Percentiles rank a stretch among this genome's conserved stretches.
phyloP scores from a whole-genome alignment of 1,140 invertebrate species.

The Artemia franciscana region DNA sequence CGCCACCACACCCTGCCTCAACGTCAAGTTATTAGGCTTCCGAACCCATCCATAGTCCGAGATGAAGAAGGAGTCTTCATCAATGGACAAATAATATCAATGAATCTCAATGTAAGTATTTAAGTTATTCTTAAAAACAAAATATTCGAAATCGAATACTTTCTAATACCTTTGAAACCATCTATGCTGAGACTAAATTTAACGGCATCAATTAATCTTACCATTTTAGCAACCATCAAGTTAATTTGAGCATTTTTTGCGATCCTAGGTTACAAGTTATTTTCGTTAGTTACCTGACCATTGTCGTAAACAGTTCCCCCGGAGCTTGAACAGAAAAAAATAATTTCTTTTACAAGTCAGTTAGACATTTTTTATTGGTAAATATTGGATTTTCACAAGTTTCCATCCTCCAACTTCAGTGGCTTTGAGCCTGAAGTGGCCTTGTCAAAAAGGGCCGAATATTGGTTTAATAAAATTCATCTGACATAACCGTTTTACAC shows the following conservation, averaged over 20 bases:
- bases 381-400: neutral
- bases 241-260: neutral
- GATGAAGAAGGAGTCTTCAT: neutral
- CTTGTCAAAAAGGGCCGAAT: no score
- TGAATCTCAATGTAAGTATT: neutral
- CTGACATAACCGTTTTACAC: no score
- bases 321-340: neutral
- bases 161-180: neutral
- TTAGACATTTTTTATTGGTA: neutral
- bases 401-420: no score
- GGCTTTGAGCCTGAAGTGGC: no score
- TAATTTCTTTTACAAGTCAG: neutral
- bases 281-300: neutral
- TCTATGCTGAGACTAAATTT: neutral
- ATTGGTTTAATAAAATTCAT: no score
- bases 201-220: neutral
- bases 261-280: neutral
- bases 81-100: neutral
- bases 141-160: neutral
- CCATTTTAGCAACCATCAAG: neutral
- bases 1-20: neutral
- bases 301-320: neutral
- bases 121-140: neutral
- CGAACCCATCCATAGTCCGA: neutral
- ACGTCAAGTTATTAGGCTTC: neutral